phyloP scores from a whole-genome alignment of 1,140 invertebrate genomes.

The Procambarus virginalis region DNA sequence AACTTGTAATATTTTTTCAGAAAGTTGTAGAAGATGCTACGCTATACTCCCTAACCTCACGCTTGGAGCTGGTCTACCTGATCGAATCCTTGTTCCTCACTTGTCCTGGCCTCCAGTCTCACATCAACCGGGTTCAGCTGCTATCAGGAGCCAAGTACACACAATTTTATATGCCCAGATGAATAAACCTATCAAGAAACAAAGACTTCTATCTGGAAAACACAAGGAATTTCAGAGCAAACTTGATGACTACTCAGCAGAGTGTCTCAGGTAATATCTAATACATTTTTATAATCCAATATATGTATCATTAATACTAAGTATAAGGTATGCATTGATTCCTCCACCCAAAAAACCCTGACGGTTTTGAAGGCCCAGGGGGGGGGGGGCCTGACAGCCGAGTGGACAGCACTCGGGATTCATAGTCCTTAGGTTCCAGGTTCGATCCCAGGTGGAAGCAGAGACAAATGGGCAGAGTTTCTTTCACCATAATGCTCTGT shows the following conservation, averaged over 20 bases:
- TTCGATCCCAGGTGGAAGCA: neutral
- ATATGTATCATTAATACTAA: too few species aligned
- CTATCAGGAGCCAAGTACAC: conserved; percentile 9
- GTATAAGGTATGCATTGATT: too few species aligned
- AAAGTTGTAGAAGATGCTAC: conserved; percentile 62
- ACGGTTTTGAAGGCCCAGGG: too few species aligned
- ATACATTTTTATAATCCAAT: too few species aligned
- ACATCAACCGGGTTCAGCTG: conserved; percentile 20
- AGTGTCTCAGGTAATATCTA: conserved; percentile 15
- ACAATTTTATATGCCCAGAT: conserved; percentile 46
- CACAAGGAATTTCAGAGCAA: neutral
- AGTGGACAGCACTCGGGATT: neutral
- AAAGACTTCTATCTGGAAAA: conserved; percentile 37
- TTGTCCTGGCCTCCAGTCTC: conserved; percentile 16
- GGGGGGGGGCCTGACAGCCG: neutral
- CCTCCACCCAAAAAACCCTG: too few species aligned
- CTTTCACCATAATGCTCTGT: too few species aligned
- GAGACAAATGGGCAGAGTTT: neutral
- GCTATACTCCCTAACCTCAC: conserved; percentile 60
- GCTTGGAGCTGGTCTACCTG: conserved; percentile 64
- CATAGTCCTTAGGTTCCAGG: neutral
- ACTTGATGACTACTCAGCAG: conserved; percentile 42
- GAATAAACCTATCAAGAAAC: conserved; percentile 42
- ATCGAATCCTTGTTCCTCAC: conserved; percentile 48
- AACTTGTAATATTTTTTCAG: conserved; percentile 32